Evolutionary conservation across 2,113 vertebrate genomes (phyloP).

Genomic region (Typhlomys cinereus): DNA sequence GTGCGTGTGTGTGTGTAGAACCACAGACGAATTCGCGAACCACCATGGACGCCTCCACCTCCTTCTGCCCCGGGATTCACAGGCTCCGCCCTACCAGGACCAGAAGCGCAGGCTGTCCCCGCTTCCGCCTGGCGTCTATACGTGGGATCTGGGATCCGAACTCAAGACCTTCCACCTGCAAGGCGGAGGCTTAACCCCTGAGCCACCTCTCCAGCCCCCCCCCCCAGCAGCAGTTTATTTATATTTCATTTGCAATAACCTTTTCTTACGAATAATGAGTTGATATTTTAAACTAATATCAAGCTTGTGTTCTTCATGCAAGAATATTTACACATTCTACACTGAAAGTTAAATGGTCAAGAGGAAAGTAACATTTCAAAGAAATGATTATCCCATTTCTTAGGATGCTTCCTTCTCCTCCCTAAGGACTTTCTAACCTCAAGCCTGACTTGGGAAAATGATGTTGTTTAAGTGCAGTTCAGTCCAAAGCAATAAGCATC

Average conservation of each 20-base stretch:
- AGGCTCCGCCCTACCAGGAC: too few species aligned
- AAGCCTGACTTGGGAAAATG: not conserved
- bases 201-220: too few species aligned
- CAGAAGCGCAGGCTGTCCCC: too few species aligned
- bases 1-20: too few species aligned
- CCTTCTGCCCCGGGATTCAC: too few species aligned
- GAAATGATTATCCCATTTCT: not conserved
- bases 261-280: constrained; percentile 34
- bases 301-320: constrained; percentile 34
- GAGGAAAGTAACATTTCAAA: not conserved
- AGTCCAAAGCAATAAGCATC: not conserved
- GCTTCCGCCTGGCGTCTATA: too few species aligned
- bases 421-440: not conserved
- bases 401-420: not conserved
- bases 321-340: not conserved
- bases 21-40: too few species aligned
- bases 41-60: too few species aligned
- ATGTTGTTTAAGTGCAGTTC: not conserved
- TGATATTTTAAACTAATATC: constrained; percentile 41
- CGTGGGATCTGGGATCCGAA: too few species aligned
- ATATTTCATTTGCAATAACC: constrained; percentile 34
- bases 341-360: not conserved
- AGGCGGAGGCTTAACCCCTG: too few species aligned
- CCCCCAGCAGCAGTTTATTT: not conserved
- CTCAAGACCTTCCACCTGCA: too few species aligned